These are phyloP conservation scores for Gila orcuttii DNA, from an alignment of 2,113 vertebrate species.

Conservation along the genomic window DNA sequence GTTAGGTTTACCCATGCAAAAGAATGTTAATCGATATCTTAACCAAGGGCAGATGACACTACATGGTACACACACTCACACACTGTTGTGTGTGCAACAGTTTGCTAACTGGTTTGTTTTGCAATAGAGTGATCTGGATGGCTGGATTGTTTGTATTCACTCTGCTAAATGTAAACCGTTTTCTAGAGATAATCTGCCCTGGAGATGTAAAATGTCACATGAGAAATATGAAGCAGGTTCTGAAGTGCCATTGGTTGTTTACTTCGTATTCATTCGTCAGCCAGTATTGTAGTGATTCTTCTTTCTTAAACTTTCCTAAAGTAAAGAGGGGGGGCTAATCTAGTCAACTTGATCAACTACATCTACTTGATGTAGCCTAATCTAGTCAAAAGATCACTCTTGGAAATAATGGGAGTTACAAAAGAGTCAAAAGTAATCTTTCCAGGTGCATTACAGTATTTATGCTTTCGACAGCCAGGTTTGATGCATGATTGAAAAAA, in stretches of 20 bases:
- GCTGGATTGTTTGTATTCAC: background rate
- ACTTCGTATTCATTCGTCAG: background rate
- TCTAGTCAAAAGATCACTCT: background rate
- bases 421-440: no score
- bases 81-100: background rate
- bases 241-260: background rate
- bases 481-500: no score
- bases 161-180: background rate
- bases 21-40: slow-evolving; percentile 23
- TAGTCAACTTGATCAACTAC: no score
- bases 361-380: background rate
- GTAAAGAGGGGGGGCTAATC: no score
- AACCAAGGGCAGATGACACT: slow-evolving; percentile 18
- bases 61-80: background rate
- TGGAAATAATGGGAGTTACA: no score
- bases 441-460: no score
- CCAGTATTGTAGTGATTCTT: background rate
- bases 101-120: background rate
- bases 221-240: slow-evolving; percentile 14
- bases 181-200: background rate
- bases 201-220: background rate
- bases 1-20: background rate
- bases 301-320: no score
- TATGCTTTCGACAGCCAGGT: no score
- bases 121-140: background rate